phyloP scores from a whole-genome alignment of 2,888 invertebrate genomes.

The Pharmacophagus antenor region DNA sequence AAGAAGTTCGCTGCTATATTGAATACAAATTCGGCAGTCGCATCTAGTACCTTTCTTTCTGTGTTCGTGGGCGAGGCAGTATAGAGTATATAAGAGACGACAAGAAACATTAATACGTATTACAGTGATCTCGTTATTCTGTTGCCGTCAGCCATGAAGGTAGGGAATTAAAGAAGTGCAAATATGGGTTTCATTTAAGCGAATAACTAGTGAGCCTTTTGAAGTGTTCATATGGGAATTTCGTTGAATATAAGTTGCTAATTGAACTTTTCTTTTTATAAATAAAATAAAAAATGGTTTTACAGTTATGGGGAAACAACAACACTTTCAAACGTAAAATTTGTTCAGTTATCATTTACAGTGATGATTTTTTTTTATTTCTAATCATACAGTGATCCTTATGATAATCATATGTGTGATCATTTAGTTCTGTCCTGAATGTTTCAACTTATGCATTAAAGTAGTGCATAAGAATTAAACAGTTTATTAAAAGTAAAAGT shows the following conservation, averaged over 20 bases:
- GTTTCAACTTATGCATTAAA: no score
- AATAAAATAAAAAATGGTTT: no score
- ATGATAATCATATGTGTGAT: not conserved
- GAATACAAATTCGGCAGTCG: conserved; percentile 45
- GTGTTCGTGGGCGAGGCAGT: conserved; percentile 61
- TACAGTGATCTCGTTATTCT: conserved; percentile 50
- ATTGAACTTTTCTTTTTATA: no score
- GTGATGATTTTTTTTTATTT: not conserved
- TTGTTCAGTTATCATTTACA: not conserved
- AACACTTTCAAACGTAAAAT: not conserved
- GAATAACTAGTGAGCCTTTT: not conserved
- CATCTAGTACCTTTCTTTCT: conserved; percentile 63
- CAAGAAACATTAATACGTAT: conserved; percentile 53
- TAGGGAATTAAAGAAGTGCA: conserved; percentile 38
- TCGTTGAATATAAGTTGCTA: no score
- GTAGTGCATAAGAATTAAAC: no score
- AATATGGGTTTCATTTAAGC: not conserved
- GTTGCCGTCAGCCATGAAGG: conserved; percentile 67
- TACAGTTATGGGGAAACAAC: no score
- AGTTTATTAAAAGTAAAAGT: no score
- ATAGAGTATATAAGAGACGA: conserved; percentile 64
- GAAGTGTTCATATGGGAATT: not conserved
- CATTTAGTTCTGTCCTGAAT: not conserved
- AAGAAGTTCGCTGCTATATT: conserved; percentile 35
- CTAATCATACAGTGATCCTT: not conserved